Base-by-base conservation (phyloP, 2,113 vertebrate species). In the Atlantisia rogersi region DNA sequence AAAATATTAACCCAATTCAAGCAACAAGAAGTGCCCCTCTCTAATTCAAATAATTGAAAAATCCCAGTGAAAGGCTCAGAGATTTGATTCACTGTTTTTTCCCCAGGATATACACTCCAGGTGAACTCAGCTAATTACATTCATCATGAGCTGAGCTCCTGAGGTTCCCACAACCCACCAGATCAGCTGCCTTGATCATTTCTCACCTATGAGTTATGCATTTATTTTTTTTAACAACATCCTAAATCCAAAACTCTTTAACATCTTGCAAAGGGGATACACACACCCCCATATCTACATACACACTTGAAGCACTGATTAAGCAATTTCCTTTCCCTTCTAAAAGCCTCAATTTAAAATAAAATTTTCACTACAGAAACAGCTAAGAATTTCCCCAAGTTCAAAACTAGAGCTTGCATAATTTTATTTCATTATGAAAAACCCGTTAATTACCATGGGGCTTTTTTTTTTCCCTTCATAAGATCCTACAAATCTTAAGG, bases 401-500 rank as follows among this genome's bases (percentile, higher is more conserved):
- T 79, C 65, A 92, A 89, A 89, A 48, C 14, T 44, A 74, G 46
- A 87, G 81, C 48, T 58, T 56, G 69, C 20, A 81, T 91, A 84
- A 93, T 82, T 92, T 86, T 29, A 59, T 52, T 78, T 71, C 62
- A 69, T 79, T 89, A 85, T 46, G 14, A 4, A 88, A 91, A 90
- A 44, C 3, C 65, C 44, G 77, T 87, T 91, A 56, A 90, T 90
- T 87, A 87, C 37, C 35, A 40, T 9, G 21, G 5, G 9, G 2
- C 88, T 40, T 86, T 62, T 56, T 42, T 48, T 48, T 48, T 22
- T 19, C 32, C 40, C 18, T 84, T 71, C 37, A 6, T 55, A 85
- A 85, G 63, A 85, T 53, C 44, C 55, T 65, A 80, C 78, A 88
- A 92, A 82, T 84, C 93, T 90, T 85, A 55, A 69, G 70, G 90